Percentiles rank a stretch among this genome's conserved stretches.
Conservation (phyloP, 2,888 invertebrate species). For the Drosophila koepferae region DNA sequence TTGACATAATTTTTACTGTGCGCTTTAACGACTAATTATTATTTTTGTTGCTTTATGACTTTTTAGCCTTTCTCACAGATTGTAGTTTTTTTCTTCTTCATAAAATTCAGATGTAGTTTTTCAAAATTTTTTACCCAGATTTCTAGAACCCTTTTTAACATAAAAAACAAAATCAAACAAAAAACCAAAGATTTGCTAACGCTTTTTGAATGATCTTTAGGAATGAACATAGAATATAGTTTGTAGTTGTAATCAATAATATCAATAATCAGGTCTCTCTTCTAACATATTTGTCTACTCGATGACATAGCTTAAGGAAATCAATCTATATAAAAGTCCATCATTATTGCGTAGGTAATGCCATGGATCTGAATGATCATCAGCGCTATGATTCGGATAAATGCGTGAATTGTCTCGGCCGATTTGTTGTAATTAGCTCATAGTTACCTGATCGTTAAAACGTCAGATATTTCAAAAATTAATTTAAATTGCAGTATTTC, state of each 20-base stretch:
- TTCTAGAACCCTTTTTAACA: background rate
- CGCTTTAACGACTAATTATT: background rate
- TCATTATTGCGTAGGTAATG: background rate
- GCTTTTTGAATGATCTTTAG: background rate
- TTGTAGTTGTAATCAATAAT: background rate
- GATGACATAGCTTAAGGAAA: background rate
- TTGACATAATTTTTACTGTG: background rate
- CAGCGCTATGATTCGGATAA: background rate
- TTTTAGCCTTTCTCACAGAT: background rate
- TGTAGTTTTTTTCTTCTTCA: background rate
- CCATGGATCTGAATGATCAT: background rate
- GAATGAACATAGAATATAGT: background rate
- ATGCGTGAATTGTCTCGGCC: background rate
- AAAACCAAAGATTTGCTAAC: background rate
- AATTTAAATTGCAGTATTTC: slow-evolving; percentile 3
- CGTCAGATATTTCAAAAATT: slow-evolving; percentile 16
- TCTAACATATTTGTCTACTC: background rate
- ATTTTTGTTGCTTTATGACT: background rate
- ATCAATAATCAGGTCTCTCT: background rate
- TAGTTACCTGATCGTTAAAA: slow-evolving; percentile 10
- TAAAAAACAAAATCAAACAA: background rate
- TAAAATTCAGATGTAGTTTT: slow-evolving; percentile 1
- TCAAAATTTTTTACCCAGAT: background rate
- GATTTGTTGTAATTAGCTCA: background rate
- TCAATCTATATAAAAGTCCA: background rate